A percentile compares a stretch with the other conserved stretches of the same genome.
Evolutionary conservation across 2,888 invertebrate genomes (phyloP).

Genomic region (Plebejus anna): DNA sequence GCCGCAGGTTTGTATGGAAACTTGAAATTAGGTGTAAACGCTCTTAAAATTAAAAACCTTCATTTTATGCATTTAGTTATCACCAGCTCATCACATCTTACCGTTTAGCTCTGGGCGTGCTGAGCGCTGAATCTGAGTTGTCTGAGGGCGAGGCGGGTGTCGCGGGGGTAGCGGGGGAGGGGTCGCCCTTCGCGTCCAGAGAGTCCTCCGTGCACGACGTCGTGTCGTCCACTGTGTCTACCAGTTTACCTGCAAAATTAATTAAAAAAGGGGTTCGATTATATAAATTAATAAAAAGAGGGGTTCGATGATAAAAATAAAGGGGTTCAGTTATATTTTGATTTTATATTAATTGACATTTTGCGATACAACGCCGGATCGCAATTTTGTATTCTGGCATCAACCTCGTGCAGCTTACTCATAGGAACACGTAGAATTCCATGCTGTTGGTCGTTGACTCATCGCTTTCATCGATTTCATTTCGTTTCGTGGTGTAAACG

Average conservation of each 20-base stretch:
- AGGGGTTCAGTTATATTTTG: neutral
- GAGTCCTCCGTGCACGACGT: constrained; percentile 89
- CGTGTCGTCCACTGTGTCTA: constrained; percentile 83
- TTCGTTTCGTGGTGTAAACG: neutral
- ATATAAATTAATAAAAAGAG: neutral
- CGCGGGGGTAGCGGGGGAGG: constrained; percentile 58
- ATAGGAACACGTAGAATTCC: neutral
- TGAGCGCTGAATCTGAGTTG: constrained; percentile 73
- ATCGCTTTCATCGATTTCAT: no score
- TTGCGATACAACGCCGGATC: neutral
- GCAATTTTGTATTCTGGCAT: neutral
- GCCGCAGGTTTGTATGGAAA: no score
- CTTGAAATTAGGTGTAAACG: no score
- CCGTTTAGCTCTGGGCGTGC: constrained; percentile 77
- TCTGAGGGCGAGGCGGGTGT: constrained; percentile 69
- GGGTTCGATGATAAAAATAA: neutral
- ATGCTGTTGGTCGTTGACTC: no score
- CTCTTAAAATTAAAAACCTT: no score
- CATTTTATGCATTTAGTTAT: no score
- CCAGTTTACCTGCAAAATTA: constrained; percentile 63
- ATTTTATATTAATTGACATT: neutral
- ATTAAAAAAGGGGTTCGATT: constrained; percentile 3
- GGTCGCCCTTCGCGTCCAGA: constrained; percentile 79
- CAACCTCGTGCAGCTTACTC: no score
- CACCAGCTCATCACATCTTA: constrained; percentile 39